Conservation (phyloP, 2,888 invertebrate genomes). For the Patella caerulea region DNA sequence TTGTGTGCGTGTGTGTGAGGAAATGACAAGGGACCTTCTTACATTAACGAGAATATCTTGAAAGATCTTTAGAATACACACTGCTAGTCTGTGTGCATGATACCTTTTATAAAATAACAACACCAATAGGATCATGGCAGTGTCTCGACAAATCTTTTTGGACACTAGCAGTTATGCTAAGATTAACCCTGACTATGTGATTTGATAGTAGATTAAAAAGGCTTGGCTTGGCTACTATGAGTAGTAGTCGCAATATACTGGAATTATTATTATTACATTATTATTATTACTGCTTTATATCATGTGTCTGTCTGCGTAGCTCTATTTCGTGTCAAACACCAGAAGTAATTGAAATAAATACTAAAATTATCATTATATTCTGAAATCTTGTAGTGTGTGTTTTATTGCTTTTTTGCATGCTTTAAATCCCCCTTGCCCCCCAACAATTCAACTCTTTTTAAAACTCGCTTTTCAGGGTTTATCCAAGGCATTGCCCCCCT, state of each 20-base stretch:
- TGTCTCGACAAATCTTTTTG: too few species aligned
- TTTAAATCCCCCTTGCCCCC: constrained; percentile 7
- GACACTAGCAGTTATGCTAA: too few species aligned
- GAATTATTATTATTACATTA: constrained; percentile 1
- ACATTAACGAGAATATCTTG: too few species aligned
- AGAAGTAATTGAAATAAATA: constrained; percentile 33
- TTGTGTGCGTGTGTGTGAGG: too few species aligned
- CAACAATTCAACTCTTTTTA: not conserved
- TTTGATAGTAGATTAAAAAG: not conserved
- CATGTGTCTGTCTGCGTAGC: constrained; percentile 36
- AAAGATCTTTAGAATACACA: too few species aligned
- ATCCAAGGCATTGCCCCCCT: not conserved
- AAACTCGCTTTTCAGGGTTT: too few species aligned
- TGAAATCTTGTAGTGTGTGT: constrained; percentile 30
- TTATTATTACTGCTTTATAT: constrained; percentile 14
- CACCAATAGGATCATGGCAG: too few species aligned
- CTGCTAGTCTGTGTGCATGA: too few species aligned
- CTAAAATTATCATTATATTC: constrained; percentile 37
- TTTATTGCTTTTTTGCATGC: constrained; percentile 21
- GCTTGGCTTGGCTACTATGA: constrained; percentile 10
- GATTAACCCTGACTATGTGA: too few species aligned
- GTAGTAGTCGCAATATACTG: constrained; percentile 2
- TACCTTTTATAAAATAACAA: too few species aligned
- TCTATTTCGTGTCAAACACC: constrained; percentile 34
- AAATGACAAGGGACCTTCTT: too few species aligned